These are phyloP conservation scores for Psilopsiagon aymara DNA, from an alignment of 2,113 vertebrate genomes.

Conservation along the genomic window DNA sequence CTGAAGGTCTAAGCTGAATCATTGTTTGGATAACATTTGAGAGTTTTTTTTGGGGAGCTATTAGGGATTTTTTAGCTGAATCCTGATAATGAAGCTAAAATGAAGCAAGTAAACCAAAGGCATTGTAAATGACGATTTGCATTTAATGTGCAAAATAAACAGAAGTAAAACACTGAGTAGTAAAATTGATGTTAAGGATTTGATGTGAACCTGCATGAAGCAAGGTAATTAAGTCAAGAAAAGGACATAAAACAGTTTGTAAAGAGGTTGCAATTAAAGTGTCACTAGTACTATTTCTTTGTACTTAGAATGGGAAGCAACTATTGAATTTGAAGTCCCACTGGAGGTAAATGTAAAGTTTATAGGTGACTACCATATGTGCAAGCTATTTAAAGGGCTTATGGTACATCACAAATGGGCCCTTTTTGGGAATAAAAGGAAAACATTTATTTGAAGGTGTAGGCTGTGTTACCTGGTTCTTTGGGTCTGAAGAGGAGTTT, in stretches of 20 bases:
- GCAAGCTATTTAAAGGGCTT: background rate
- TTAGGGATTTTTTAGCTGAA: conserved; percentile 12
- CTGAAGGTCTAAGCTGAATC: background rate
- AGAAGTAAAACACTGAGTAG: conserved; percentile 9
- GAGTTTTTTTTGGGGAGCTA: background rate
- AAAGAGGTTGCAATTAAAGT: conserved; percentile 55
- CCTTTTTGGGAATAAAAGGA: background rate
- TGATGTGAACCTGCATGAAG: conserved; percentile 31
- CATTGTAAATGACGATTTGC: conserved; percentile 15
- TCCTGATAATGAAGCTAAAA: conserved; percentile 6
- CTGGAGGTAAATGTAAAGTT: conserved; percentile 12
- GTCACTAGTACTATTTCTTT: conserved; percentile 29
- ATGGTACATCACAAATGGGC: background rate
- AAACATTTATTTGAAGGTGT: background rate
- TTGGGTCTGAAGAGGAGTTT: conserved; percentile 1
- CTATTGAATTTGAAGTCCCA: conserved; percentile 9
- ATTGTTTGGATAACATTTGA: background rate
- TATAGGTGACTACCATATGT: conserved; percentile 30
- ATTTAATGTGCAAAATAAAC: conserved; percentile 8
- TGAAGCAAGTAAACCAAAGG: conserved; percentile 12
- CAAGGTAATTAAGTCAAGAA: conserved; percentile 30
- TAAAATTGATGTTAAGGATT: conserved; percentile 7
- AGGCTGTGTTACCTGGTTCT: background rate
- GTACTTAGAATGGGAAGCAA: background rate
- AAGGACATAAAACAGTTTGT: conserved; percentile 46